Conservation (phyloP, 2,113 vertebrate genomes). For the Phalacrocorax aristotelis region DNA sequence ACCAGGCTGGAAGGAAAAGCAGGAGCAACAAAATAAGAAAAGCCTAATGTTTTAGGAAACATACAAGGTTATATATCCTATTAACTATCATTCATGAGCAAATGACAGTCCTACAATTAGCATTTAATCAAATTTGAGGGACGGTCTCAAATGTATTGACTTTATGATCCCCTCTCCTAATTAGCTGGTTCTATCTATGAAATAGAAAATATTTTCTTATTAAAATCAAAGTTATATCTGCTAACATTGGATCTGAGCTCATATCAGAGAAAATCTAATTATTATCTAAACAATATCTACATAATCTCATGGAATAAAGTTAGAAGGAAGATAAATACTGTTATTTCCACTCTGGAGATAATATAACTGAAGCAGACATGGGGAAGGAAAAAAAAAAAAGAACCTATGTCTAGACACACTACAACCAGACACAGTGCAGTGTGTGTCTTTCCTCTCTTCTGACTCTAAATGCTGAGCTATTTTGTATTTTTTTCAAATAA, state of each 20-base stretch:
- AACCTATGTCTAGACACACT: neutral
- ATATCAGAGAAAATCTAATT: constrained; percentile 17
- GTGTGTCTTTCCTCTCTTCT: neutral
- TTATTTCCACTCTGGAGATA: neutral
- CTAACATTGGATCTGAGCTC: neutral
- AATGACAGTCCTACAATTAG: constrained; percentile 10
- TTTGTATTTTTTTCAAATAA: neutral
- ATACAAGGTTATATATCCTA: neutral
- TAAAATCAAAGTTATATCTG: neutral
- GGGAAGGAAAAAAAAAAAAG: neutral
- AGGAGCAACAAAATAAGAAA: neutral
- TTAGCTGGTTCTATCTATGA: neutral
- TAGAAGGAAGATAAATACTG: neutral
- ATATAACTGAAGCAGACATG: neutral
- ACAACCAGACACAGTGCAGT: neutral
- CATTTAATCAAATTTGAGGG: constrained; percentile 20
- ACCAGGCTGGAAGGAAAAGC: neutral
- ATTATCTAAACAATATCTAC: neutral
- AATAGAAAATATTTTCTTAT: constrained; percentile 15
- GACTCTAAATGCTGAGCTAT: neutral
- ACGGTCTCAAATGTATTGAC: neutral
- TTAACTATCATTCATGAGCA: neutral
- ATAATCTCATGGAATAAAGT: neutral
- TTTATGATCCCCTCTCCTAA: neutral
- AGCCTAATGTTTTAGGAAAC: neutral